Percentiles rank a stretch among this genome's conserved stretches.
These are phyloP conservation scores for Cataglyphis livida DNA, from an alignment of 2,888 invertebrate species.

Conservation along the genomic window DNA sequence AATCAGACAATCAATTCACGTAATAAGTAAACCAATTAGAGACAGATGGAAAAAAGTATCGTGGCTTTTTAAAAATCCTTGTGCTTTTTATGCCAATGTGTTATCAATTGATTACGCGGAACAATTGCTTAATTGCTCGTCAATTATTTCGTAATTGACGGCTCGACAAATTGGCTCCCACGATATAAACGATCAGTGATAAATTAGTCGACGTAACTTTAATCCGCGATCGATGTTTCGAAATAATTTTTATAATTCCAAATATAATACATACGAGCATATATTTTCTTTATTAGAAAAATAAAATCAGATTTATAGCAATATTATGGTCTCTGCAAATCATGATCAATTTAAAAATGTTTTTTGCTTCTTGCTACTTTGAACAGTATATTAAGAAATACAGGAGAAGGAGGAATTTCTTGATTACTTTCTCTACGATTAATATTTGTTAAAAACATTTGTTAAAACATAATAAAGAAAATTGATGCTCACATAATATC, in stretches of 20 bases:
- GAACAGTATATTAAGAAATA: conserved; percentile 4
- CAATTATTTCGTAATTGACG: conserved; percentile 72
- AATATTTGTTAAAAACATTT: neutral
- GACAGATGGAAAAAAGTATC: neutral
- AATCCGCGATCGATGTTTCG: conserved; percentile 34
- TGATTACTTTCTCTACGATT: neutral
- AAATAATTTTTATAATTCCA: conserved; percentile 20
- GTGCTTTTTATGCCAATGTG: conserved; percentile 23
- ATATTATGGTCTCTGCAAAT: neutral
- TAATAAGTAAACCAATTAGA: conserved; percentile 17
- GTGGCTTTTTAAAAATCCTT: conserved; percentile 30
- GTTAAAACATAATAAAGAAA: neutral
- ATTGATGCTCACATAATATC: neutral
- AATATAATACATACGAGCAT: neutral
- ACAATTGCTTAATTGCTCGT: conserved; percentile 67
- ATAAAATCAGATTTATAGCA: neutral
- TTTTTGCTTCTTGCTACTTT: neutral
- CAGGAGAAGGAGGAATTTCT: neutral
- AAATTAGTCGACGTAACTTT: conserved; percentile 61
- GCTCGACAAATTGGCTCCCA: conserved; percentile 64
- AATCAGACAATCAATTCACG: neutral
- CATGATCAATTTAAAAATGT: neutral
- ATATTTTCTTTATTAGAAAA: neutral
- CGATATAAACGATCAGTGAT: conserved; percentile 69
- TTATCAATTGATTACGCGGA: conserved; percentile 65